Evolutionary conservation across 2,888 invertebrate genomes (phyloP).

Genomic region (Colostygia pectinataria): DNA sequence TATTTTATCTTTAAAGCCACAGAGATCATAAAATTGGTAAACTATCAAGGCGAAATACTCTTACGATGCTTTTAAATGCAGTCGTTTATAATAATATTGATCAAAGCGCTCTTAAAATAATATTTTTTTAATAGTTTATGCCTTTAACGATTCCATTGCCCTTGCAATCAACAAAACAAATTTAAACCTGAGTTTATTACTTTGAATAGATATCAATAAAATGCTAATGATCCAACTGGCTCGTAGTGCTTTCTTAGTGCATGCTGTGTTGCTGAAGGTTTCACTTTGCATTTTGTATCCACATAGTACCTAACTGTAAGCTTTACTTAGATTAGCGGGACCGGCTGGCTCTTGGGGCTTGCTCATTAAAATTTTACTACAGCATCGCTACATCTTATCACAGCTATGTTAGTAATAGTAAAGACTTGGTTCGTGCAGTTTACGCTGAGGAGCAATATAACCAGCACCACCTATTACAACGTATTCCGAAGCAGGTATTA

Average conservation of each 20-base stretch:
- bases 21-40: slow-evolving; percentile 20
- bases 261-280: slow-evolving; percentile 31
- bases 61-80: slow-evolving; percentile 37
- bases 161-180: slow-evolving; percentile 18
- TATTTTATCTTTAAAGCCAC: slow-evolving; percentile 11
- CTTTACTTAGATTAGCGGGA: slow-evolving; percentile 62
- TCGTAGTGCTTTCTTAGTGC: slow-evolving; percentile 13
- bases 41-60: slow-evolving; percentile 32
- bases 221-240: slow-evolving; percentile 25
- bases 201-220: slow-evolving; percentile 29
- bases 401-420: slow-evolving; percentile 44
- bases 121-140: slow-evolving; percentile 14
- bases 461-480: slow-evolving; percentile 32
- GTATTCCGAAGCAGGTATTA: neutral
- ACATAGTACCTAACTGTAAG: slow-evolving; percentile 53
- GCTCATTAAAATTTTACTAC: slow-evolving; percentile 72
- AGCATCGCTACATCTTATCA: slow-evolving; percentile 42
- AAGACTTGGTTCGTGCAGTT: slow-evolving; percentile 40
- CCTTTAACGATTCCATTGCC: slow-evolving; percentile 19
- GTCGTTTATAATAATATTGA: slow-evolving; percentile 39
- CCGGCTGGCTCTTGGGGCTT: slow-evolving; percentile 43
- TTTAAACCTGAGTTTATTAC: slow-evolving; percentile 17
- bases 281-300: slow-evolving; percentile 50
- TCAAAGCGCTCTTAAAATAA: slow-evolving; percentile 23
- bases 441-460: slow-evolving; percentile 41